Percentiles rank a stretch among this genome's conserved stretches.
Evolutionary conservation across 1,140 invertebrate species (phyloP).

Genomic region (Homalodisca vitripennis): DNA sequence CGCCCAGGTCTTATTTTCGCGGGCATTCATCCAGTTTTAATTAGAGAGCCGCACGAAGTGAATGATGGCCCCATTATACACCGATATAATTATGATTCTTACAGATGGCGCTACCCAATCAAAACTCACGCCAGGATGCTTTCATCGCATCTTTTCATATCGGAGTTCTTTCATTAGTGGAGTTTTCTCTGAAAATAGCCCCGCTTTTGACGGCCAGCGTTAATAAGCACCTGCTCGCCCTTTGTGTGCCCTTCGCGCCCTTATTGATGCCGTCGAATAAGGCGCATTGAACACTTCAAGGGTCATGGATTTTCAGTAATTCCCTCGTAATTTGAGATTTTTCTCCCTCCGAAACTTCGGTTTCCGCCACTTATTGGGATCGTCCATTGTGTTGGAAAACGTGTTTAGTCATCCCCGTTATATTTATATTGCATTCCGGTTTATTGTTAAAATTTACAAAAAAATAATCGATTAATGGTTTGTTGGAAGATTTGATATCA

Average conservation of each 20-base stretch:
- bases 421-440: too few species aligned
- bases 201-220: neutral
- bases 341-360: neutral
- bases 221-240: constrained; percentile 9
- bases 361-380: neutral
- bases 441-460: neutral
- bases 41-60: constrained; percentile 12
- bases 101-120: neutral
- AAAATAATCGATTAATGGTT: neutral
- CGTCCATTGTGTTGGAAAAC: neutral
- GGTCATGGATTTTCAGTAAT: neutral
- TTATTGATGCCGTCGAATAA: constrained; percentile 10
- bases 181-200: neutral
- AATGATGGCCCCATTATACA: neutral
- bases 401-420: neutral
- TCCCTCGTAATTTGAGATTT: constrained; percentile 6
- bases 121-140: constrained; percentile 4
- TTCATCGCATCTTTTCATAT: constrained; percentile 16
- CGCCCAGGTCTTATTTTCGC: constrained; percentile 5
- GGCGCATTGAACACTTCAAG: constrained; percentile 8
- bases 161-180: constrained; percentile 9
- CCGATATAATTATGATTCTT: constrained; percentile 5
- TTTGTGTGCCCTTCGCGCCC: constrained; percentile 2
- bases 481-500: neutral
- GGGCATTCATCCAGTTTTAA: constrained; percentile 13